Percentiles rank a stretch among this genome's conserved stretches.
Conservation (phyloP, 2,888 invertebrate species). For the Mamestra brassicae region DNA sequence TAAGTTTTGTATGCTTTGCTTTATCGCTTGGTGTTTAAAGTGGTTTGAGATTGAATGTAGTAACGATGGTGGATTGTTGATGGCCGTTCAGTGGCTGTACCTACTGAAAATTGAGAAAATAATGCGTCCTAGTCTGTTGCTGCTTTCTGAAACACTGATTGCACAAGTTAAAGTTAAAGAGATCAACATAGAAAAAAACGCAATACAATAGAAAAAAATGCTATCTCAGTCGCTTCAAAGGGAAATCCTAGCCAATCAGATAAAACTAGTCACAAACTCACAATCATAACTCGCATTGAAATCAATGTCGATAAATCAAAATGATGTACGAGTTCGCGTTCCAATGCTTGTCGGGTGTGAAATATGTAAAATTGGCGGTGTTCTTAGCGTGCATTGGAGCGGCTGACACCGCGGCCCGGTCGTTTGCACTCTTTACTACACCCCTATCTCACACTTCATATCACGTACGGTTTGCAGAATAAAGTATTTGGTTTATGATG, state of each 20-base stretch:
- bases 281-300: slow-evolving; percentile 57
- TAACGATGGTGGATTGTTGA: not conserved
- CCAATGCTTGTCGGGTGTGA: slow-evolving; percentile 70
- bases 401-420: slow-evolving; percentile 86
- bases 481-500: slow-evolving; percentile 48
- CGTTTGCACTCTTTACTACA: slow-evolving; percentile 90
- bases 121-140: not conserved
- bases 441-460: slow-evolving; percentile 87
- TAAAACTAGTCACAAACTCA: slow-evolving; percentile 44
- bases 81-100: not conserved
- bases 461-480: slow-evolving; percentile 77
- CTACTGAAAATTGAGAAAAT: not conserved
- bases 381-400: slow-evolving; percentile 78
- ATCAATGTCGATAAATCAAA: slow-evolving; percentile 69
- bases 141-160: not conserved
- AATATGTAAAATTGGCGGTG: slow-evolving; percentile 84
- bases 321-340: slow-evolving; percentile 66
- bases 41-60: slow-evolving; percentile 29
- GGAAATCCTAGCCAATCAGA: slow-evolving; percentile 45
- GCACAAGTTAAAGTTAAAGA: not conserved
- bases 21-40: slow-evolving; percentile 54
- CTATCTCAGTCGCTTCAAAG: not conserved
- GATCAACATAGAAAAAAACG: not conserved
- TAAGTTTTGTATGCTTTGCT: slow-evolving; percentile 58
- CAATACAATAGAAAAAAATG: not conserved